These are phyloP conservation scores for Deilephila porcellus DNA, from an alignment of 2,888 invertebrate species.

Conservation along the genomic window DNA sequence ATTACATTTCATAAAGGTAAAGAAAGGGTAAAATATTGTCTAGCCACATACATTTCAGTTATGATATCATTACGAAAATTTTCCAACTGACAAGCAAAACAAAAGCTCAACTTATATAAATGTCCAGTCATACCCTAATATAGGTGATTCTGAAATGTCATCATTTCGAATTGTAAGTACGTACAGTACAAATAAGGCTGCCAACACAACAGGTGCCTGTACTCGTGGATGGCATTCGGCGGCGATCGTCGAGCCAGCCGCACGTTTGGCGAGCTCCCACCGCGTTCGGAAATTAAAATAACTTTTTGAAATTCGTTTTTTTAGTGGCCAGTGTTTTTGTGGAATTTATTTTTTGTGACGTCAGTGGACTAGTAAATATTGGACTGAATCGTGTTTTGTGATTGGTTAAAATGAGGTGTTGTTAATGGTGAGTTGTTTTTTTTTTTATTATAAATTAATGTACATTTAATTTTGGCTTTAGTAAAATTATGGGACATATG, in stretches of 20 bases:
- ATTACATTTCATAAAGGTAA: no score
- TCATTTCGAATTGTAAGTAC: constrained; percentile 8
- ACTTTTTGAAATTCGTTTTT: constrained; percentile 11
- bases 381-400: constrained; percentile 7
- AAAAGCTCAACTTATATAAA: no score
- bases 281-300: constrained; percentile 14
- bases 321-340: constrained; percentile 23
- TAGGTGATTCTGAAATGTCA: neutral
- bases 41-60: no score
- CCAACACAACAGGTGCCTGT: constrained; percentile 73
- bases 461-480: no score
- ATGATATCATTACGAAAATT: no score
- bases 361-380: neutral
- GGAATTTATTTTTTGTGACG: neutral
- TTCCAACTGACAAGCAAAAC: neutral
- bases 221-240: constrained; percentile 56
- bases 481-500: no score
- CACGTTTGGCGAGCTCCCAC: constrained; percentile 45
- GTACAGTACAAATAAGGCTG: constrained; percentile 41
- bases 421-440: constrained; percentile 5
- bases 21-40: no score
- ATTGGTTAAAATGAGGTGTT: constrained; percentile 4
- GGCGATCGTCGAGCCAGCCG: constrained; percentile 57
- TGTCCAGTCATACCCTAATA: neutral
- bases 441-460: neutral